These are phyloP conservation scores for Fistularia tabacaria DNA, from an alignment of 2,797 vertebrate genomes.

Conservation along the genomic window DNA sequence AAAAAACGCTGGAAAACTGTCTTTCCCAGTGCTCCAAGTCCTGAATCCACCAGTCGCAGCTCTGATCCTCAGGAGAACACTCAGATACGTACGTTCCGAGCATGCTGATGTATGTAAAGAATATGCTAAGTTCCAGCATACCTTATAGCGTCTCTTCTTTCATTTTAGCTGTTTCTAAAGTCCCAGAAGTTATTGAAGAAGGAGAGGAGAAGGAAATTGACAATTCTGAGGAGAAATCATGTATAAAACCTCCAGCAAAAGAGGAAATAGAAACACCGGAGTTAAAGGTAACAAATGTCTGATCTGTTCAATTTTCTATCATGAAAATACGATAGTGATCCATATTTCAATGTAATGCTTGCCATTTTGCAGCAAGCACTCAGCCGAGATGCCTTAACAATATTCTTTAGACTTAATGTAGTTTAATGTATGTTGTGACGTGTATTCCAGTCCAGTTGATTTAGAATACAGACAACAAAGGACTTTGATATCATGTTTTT, in stretches of 20 bases:
- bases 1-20: slow-evolving; percentile 90
- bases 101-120: background rate
- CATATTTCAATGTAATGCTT: no score
- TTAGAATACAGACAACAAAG: no score
- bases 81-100: slow-evolving; percentile 55
- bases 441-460: no score
- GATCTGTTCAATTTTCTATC: no score
- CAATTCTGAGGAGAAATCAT: slow-evolving; percentile 73
- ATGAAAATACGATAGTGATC: no score
- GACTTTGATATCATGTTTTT: no score
- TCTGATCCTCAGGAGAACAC: slow-evolving; percentile 79
- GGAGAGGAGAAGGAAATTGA: slow-evolving; percentile 75
- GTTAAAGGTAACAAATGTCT: slow-evolving; percentile 77
- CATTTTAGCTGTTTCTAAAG: slow-evolving; percentile 61
- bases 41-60: slow-evolving; percentile 83
- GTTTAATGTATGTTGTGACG: no score
- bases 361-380: no score
- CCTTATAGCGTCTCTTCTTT: slow-evolving; percentile 12
- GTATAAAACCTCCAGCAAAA: slow-evolving; percentile 70
- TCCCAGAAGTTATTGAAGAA: slow-evolving; percentile 64
- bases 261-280: slow-evolving; percentile 82
- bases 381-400: background rate
- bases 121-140: background rate
- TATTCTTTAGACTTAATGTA: no score
- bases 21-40: slow-evolving; percentile 83